Base-by-base conservation (phyloP, 1,140 invertebrate species). In the Solenopsis invicta region DNA sequence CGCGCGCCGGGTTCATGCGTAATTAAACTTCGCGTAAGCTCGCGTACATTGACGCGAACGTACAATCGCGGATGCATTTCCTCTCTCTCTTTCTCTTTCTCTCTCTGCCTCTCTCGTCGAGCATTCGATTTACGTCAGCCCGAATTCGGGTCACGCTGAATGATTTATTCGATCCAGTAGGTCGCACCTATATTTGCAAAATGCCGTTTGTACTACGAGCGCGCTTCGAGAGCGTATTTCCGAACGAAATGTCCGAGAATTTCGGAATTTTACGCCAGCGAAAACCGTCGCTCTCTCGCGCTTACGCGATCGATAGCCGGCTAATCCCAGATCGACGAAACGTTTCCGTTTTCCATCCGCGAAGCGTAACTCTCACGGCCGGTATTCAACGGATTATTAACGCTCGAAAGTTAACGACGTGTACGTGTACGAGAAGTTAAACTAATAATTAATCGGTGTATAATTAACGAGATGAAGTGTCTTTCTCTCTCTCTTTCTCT, bases 111-210 rank as follows among this genome's bases (percentile, higher is more conserved):
- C 62, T 18, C 29, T 56, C 34, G n/a, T 50, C 56, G 56, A 62
- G 48, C 66, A 72, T 72, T 76, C 74, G 82, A 77, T 85, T 77
- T 85, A 50, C 37, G 12, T 52, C n/a, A 50, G 34, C 0, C 10
- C n/a, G 69, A 75, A 87, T 88, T 87, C 21, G 69, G 86, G 86
- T 87, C 86, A 66, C 64, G 8, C 52, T 88, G 86, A 87, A 88
- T 88, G 69, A 88, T 88, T 88, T 87, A 88, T 21, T 34, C 52
- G 45, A 69, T 52, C 69, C 45, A 41, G 16, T 71, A 29, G 87
- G 77, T 87, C 87, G 61, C 3, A 45, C 50, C 87, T 88, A 87
- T 82, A 88, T 87, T 88, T 82, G 24, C 21, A 62, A 41, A 76
- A 50, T 75, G 59, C 72, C 69, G 52, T 59, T 87, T 71, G 76